These are phyloP conservation scores for Formicarius rufipectus DNA, from an alignment of 2,113 vertebrate species.

Conservation along the genomic window DNA sequence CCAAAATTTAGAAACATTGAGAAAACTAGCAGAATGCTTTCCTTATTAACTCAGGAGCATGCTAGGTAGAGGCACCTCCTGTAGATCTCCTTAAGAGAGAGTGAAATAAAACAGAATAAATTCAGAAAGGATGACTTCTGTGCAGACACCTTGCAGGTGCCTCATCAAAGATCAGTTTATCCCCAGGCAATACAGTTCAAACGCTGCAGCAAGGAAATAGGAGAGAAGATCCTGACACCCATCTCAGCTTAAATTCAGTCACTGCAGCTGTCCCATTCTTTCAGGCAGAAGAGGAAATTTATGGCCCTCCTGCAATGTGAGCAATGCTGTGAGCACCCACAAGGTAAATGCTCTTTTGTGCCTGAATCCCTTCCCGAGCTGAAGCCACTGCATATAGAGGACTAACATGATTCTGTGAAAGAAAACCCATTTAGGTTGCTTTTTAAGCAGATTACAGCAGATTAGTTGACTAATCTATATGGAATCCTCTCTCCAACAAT, in stretches of 20 bases:
- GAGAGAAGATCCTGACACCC: background rate
- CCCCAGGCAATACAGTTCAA: background rate
- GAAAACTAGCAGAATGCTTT: background rate
- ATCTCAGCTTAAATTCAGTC: background rate
- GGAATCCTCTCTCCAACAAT: constrained; percentile 49
- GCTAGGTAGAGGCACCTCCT: background rate
- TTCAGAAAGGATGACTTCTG: background rate
- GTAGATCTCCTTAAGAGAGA: background rate
- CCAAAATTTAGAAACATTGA: background rate
- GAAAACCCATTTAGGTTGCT: constrained; percentile 1
- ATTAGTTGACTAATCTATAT: constrained; percentile 56
- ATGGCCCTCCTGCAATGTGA: background rate
- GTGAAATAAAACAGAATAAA: background rate
- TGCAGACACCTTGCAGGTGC: constrained; percentile 13
- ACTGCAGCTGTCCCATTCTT: background rate
- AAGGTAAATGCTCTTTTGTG: constrained; percentile 1
- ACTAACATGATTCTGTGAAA: background rate
- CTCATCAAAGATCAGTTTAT: constrained; percentile 5
- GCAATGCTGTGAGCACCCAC: background rate
- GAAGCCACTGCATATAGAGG: background rate
- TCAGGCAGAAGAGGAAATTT: background rate
- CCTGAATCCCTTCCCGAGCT: background rate
- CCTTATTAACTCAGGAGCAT: background rate
- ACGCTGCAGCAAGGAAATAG: background rate
- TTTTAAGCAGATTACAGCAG: constrained; percentile 65